Evolutionary conservation across 2,797 vertebrate species (phyloP), one percentile per base, ranked within the genome.

Genomic region (Denticeps clupeoides): DNA sequence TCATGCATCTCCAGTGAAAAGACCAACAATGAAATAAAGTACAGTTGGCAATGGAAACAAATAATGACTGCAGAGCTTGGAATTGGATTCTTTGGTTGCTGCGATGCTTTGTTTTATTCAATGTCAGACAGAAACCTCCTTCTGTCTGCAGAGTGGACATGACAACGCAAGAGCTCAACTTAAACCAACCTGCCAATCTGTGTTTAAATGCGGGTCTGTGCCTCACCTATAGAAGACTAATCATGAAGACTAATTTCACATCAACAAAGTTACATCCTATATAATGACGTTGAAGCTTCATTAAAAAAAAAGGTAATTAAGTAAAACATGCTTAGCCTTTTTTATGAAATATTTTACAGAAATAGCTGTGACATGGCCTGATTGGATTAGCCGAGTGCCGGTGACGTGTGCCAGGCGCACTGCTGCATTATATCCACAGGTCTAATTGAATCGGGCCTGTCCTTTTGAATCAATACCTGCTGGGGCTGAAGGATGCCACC

Each of bases 401-500:
- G n/a, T n/a, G n/a, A n/a, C n/a, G n/a, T n/a, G n/a, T 28, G 21
- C 7, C 18, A 16, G 46, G 38, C 31, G 21, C 29, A 19, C 26
- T n/a, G 29, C 25, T 16, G 19, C 19, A 25, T 55, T 55, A 47
- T 19, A 42, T 31, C 38, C 19, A 25, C 15, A 31, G 26, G 4
- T 55, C 25, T 47, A 43, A 43, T 55, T 32, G 22, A 48, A 55
- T 48, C 38, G 22, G 12, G n/a, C 19, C 19, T 47, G 52, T 48
- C 52, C 38, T 19, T 13, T 29, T 18, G 38, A 48, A 55, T 55
- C 52, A 47, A 55, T 55, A 55, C 15, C 15, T 29, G 45, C 31
- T 41, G n/a, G 15, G 10, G 41, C 12, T 53, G 44, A 32, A 22
- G 12, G 51, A 40, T 12, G 19, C 21, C 13, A 23, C 27, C 26